Evolutionary conservation across 1,140 invertebrate species (phyloP).

Genomic region (Macrostomum lignano): DNA sequence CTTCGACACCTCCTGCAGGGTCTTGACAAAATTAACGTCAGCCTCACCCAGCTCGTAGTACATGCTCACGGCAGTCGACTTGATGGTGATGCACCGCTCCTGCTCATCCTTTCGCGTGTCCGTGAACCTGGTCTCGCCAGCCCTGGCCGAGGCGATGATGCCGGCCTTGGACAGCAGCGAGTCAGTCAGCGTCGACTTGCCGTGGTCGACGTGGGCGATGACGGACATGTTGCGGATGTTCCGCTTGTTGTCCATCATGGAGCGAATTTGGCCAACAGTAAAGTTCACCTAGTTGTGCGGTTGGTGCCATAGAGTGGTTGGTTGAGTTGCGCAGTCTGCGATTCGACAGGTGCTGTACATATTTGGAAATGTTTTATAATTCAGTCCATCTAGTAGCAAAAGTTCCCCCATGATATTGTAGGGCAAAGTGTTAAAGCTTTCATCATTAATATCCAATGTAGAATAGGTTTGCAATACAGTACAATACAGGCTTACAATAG

Average conservation of each 20-base stretch:
- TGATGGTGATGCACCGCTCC: slow-evolving; percentile 97
- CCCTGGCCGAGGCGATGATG: slow-evolving; percentile 89
- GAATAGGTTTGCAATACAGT: too few relatives aligned
- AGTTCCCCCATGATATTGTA: too few relatives aligned
- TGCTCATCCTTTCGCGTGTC: slow-evolving; percentile 98
- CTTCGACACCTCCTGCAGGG: slow-evolving; percentile 63
- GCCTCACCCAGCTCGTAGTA: slow-evolving; percentile 56
- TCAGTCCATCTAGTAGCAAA: too few relatives aligned
- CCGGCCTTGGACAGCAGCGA: slow-evolving; percentile 96
- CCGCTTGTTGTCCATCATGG: slow-evolving; percentile 5
- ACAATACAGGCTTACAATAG: too few relatives aligned
- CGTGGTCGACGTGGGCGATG: slow-evolving; percentile 98
- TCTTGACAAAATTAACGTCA: slow-evolving; percentile 29
- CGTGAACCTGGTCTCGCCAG: slow-evolving; percentile 91
- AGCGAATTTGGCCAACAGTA: slow-evolving; percentile 5
- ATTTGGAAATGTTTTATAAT: too few relatives aligned
- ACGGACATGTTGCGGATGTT: slow-evolving; percentile 99
- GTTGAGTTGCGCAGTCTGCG: too few relatives aligned
- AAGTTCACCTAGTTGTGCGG: slow-evolving; percentile 7
- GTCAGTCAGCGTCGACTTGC: slow-evolving; percentile 95
- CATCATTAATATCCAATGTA: too few relatives aligned
- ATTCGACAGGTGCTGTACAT: too few relatives aligned
- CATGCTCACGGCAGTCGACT: slow-evolving; percentile 59
- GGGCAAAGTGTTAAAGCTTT: too few relatives aligned
- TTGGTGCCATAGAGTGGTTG: too few relatives aligned